These are phyloP conservation scores for Lutjanus argentimaculatus DNA, from an alignment of 2,797 vertebrate species.

Conservation along the genomic window DNA sequence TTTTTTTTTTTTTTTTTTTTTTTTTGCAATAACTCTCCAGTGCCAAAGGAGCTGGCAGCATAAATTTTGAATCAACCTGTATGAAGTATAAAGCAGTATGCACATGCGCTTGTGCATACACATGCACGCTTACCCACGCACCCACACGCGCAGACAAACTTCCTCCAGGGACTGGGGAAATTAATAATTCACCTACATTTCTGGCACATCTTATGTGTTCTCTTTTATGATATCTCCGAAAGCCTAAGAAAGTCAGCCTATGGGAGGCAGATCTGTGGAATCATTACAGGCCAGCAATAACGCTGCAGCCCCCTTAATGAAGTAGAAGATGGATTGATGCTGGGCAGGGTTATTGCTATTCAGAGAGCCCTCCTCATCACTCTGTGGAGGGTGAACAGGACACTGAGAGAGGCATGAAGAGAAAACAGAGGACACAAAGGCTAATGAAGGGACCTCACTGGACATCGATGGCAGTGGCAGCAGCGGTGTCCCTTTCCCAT, in stretches of 20 bases:
- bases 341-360: slow-evolving; percentile 77
- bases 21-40: slow-evolving; percentile 71
- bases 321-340: slow-evolving; percentile 72
- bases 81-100: slow-evolving; percentile 66
- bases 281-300: slow-evolving; percentile 77
- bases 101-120: slow-evolving; percentile 1
- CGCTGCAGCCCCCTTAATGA: slow-evolving; percentile 74
- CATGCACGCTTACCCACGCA: slow-evolving; percentile 1
- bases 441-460: slow-evolving; percentile 69
- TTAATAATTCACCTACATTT: slow-evolving; percentile 82
- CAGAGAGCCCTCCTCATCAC: slow-evolving; percentile 62
- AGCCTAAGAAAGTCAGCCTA: slow-evolving; percentile 52
- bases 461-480: slow-evolving; percentile 39
- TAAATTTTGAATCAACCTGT: slow-evolving; percentile 81
- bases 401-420: slow-evolving; percentile 38
- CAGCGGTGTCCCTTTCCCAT: slow-evolving; percentile 26
- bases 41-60: slow-evolving; percentile 70
- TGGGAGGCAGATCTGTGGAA: slow-evolving; percentile 63
- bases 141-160: slow-evolving; percentile 44
- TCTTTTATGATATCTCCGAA: slow-evolving; percentile 76
- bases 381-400: slow-evolving; percentile 56
- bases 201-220: slow-evolving; percentile 70
- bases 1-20: background rate
- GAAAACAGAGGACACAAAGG: slow-evolving; percentile 56
- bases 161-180: slow-evolving; percentile 63